phyloP scores from a whole-genome alignment of 2,113 vertebrate genomes.

The Pleuronectes platessa region DNA sequence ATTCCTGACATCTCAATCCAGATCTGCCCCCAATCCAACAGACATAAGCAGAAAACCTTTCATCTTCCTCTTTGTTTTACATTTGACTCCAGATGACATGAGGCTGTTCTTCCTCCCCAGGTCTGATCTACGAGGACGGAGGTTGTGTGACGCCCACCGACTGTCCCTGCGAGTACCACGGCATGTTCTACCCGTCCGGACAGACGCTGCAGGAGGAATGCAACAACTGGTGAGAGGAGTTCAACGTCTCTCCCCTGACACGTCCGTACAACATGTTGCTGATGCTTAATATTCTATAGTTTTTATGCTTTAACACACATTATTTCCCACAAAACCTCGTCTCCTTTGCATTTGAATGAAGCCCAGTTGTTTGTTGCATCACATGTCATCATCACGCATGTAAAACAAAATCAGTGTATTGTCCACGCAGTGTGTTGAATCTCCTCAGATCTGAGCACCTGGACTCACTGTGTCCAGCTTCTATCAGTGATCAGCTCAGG shows the following conservation, averaged over 20 bases:
- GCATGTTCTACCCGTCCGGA: constrained; percentile 84
- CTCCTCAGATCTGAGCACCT: constrained; percentile 56
- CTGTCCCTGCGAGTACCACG: constrained; percentile 93
- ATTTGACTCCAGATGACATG: neutral
- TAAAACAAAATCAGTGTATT: constrained; percentile 19
- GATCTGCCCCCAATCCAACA: too few species aligned
- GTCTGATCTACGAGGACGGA: constrained; percentile 89
- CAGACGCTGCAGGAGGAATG: constrained; percentile 92
- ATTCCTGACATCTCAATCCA: too few species aligned
- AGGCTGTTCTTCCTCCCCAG: constrained; percentile 68
- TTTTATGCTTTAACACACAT: neutral
- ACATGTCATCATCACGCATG: constrained; percentile 13
- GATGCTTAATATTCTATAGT: neutral
- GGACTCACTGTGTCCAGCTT: constrained; percentile 46
- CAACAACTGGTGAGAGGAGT: constrained; percentile 88
- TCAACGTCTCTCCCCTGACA: neutral
- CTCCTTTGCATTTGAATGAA: neutral
- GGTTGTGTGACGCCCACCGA: constrained; percentile 87
- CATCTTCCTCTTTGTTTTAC: neutral
- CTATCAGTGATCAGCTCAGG: constrained; percentile 50
- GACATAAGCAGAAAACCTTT: neutral
- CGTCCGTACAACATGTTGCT: neutral
- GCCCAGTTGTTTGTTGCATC: neutral
- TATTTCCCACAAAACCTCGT: neutral
- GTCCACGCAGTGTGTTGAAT: constrained; percentile 47